phyloP scores from a whole-genome alignment of 2,888 invertebrate genomes.

The Dione juno region DNA sequence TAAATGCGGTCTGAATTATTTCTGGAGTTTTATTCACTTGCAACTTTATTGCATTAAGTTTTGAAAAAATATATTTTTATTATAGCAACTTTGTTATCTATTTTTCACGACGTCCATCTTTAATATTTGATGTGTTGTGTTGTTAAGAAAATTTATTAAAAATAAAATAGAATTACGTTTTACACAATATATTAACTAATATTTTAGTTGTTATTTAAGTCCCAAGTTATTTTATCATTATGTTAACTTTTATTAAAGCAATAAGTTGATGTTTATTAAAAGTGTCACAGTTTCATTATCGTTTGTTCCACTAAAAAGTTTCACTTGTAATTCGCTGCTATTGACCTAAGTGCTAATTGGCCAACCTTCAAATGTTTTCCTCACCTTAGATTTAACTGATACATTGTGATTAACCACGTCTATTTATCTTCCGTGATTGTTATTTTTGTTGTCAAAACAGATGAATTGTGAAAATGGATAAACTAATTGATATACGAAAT shows the following conservation, averaged over 20 bases:
- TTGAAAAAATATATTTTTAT: slow-evolving; percentile 17
- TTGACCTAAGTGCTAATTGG: slow-evolving; percentile 78
- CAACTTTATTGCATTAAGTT: slow-evolving; percentile 3
- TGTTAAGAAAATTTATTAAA: slow-evolving; percentile 69
- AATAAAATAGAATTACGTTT: slow-evolving; percentile 51
- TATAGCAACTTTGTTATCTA: slow-evolving; percentile 72
- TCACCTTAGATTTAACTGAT: slow-evolving; percentile 59
- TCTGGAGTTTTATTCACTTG: not conserved
- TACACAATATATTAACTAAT: slow-evolving; percentile 43
- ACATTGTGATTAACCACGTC: slow-evolving; percentile 46
- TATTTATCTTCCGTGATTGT: slow-evolving; percentile 40
- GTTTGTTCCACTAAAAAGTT: slow-evolving; percentile 75
- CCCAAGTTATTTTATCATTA: slow-evolving; percentile 50
- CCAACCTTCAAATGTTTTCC: slow-evolving; percentile 71
- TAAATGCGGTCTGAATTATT: too few relatives aligned
- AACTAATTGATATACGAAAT: slow-evolving; percentile 73
- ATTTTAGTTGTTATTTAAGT: slow-evolving; percentile 45
- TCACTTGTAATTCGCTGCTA: slow-evolving; percentile 75
- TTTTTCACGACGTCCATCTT: slow-evolving; percentile 78
- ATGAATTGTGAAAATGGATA: slow-evolving; percentile 81
- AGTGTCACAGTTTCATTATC: slow-evolving; percentile 79
- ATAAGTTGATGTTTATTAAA: slow-evolving; percentile 59
- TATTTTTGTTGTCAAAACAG: slow-evolving; percentile 61
- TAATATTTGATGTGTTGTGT: slow-evolving; percentile 81
- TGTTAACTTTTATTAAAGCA: slow-evolving; percentile 26